Conservation (phyloP, 2,113 vertebrate species). For the Chinchilla lanigera region DNA sequence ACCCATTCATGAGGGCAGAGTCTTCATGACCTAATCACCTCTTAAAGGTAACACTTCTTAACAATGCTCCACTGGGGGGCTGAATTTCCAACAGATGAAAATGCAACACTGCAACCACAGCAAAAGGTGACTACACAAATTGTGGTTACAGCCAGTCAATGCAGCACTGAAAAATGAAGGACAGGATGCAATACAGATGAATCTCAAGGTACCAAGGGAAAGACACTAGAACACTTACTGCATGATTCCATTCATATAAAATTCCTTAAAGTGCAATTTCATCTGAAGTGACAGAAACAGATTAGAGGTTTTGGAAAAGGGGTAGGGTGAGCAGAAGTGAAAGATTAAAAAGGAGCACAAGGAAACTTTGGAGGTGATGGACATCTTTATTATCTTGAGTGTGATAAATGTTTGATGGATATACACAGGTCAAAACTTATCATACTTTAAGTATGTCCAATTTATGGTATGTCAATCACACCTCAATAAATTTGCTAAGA, state of each 20-base stretch:
- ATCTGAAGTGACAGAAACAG: constrained; percentile 24
- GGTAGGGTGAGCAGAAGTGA: neutral
- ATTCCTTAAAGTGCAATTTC: constrained; percentile 42
- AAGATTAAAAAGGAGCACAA: neutral
- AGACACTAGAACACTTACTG: neutral
- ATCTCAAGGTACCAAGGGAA: neutral
- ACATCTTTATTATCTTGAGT: neutral
- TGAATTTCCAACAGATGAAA: neutral
- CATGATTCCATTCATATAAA: neutral
- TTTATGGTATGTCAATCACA: neutral
- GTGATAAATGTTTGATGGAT: neutral
- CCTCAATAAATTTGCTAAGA: neutral
- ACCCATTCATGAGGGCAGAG: neutral
- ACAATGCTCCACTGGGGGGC: too few relatives aligned
- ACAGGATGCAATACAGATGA: neutral
- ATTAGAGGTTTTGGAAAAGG: neutral
- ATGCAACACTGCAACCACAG: neutral
- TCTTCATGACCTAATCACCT: neutral
- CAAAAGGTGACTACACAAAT: neutral
- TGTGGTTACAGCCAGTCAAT: neutral
- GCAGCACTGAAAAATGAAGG: neutral
- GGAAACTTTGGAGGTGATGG: neutral
- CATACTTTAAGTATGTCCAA: neutral
- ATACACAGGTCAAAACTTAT: neutral
- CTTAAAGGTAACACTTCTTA: neutral